Evolutionary conservation across 2,113 vertebrate genomes (phyloP).

Genomic region (Mastomys coucha): DNA sequence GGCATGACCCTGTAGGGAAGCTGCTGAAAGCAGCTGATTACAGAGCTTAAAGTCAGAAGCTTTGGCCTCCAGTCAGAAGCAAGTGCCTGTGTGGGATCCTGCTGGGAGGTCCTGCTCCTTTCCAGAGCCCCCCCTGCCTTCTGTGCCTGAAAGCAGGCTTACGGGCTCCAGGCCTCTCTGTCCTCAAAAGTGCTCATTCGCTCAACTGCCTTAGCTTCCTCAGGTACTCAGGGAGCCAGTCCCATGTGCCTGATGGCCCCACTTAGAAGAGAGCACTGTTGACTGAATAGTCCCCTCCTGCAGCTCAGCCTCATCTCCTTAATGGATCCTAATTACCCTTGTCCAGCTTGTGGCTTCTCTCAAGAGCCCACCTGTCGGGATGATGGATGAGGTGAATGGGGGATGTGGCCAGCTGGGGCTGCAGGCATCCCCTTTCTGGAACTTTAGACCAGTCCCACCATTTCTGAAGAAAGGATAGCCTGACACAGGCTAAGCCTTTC

Average conservation of each 20-base stretch:
- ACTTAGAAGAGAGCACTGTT: slow-evolving; percentile 56
- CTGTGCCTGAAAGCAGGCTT: not conserved
- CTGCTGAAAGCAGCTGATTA: not conserved
- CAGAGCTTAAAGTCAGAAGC: not conserved
- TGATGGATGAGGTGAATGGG: slow-evolving; percentile 76
- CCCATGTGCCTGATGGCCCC: slow-evolving; percentile 39
- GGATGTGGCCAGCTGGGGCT: slow-evolving; percentile 57
- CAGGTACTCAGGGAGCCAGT: not conserved
- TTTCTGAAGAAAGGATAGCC: not conserved
- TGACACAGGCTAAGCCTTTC: not conserved
- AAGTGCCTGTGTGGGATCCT: not conserved
- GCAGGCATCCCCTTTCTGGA: not conserved
- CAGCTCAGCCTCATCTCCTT: slow-evolving; percentile 74
- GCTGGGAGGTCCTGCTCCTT: not conserved
- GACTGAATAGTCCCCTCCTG: slow-evolving; percentile 14
- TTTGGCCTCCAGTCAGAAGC: not conserved
- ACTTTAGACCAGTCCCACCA: not conserved
- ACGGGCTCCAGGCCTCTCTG: not conserved
- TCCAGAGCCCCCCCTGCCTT: not conserved
- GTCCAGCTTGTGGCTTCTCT: slow-evolving; percentile 70
- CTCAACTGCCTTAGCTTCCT: not conserved
- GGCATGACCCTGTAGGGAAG: not conserved
- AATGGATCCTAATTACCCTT: slow-evolving; percentile 82
- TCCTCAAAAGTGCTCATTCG: slow-evolving; percentile 29
- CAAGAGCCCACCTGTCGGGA: slow-evolving; percentile 70